Conservation (phyloP, 2,113 vertebrate genomes). For the Sporophila hypoxantha region DNA sequence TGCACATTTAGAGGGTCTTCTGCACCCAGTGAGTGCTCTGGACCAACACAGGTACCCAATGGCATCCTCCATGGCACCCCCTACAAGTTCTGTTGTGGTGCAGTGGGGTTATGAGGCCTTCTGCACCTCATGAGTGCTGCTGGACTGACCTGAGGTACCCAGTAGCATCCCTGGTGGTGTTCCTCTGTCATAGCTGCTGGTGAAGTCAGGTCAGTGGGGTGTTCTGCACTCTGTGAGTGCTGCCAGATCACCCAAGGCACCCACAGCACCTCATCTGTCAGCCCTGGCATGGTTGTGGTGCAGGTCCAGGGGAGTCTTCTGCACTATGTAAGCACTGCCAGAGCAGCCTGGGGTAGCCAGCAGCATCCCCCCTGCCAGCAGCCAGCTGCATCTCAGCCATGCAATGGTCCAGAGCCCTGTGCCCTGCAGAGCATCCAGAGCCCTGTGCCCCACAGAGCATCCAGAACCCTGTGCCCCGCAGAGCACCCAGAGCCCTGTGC, state of each 20-base stretch:
- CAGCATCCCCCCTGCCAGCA: background rate
- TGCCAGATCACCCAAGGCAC: background rate
- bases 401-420: no score
- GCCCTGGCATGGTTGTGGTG: background rate
- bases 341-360: background rate
- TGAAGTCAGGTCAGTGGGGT: background rate
- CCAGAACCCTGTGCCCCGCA: no score
- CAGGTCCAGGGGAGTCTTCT: background rate
- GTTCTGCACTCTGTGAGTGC: background rate
- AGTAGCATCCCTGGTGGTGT: background rate
- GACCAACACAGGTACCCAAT: background rate
- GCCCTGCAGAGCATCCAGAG: no score
- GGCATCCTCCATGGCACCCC: background rate
- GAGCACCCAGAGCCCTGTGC: no score
- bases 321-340: background rate
- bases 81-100: background rate
- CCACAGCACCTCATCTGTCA: background rate
- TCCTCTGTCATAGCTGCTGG: background rate
- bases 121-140: background rate
- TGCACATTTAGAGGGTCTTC: background rate
- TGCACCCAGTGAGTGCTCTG: background rate
- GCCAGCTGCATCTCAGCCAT: background rate
- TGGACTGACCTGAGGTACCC: background rate
- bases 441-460: background rate
- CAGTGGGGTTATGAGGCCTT: background rate